Base-by-base conservation (phyloP, 1,140 invertebrate species). In the Polyergus mexicanus region DNA sequence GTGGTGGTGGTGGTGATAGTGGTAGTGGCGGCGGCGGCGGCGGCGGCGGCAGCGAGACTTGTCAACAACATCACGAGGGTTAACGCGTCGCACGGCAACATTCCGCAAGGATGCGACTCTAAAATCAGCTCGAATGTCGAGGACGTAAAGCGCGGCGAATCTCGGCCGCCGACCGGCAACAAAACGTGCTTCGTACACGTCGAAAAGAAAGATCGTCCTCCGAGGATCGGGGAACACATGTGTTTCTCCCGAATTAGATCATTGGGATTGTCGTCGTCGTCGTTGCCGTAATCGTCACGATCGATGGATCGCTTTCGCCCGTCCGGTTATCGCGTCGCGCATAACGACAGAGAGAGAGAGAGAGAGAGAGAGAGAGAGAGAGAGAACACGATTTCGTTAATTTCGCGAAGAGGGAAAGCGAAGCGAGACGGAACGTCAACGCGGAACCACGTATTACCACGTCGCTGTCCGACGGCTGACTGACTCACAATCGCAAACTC, bases 71-170 rank as follows among this genome's bases (percentile, higher is more conserved):
- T 92, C 69, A 88, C 93, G 54, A 93, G 80, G 58, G 84, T 87
- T 72, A 92, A 88, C 25, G 93, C 80, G 84, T 93, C 90, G 85
- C 91, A 71, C 51, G 91, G 84, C 86, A 91, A 78, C 92, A 91
- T 91, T 56, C 56, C 86, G 47, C 22, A 4, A 19, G 16, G 19
- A 22, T 51, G 0, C 35, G 19, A 44, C 8, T 16, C 41, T 22
- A 13, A 38, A 65, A 51, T 19, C 32, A 32, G 25, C 19, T 8
- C 0, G 6, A 44, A 32, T 41, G 32, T 38, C 54, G 8, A 7
- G 7, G 13, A 19, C 16, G 4, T 6, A 51, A 32, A 32, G 3
- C 1, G 32, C 32, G 32, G 32, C 32, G 32, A 32, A 32, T 32
- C 32, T 32, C 25, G 25, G 32, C 32, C 32, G 32, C 32, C 32